These are phyloP conservation scores for Trichechus manatus DNA, from an alignment of 2,113 vertebrate species.

Conservation along the genomic window DNA sequence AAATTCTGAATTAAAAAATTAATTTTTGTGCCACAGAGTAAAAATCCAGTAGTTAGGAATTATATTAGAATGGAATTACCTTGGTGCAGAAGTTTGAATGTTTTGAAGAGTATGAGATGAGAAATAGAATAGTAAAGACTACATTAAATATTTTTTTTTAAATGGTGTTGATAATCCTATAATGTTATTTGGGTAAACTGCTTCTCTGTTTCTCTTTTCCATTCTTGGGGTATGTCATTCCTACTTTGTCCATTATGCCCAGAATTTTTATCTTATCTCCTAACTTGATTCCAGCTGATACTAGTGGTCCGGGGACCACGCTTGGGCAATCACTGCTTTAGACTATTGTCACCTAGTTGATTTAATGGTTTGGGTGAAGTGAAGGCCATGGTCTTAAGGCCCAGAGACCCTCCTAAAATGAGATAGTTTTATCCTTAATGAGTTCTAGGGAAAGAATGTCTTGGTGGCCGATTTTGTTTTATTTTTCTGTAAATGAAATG, in stretches of 20 bases:
- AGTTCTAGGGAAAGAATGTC: background rate
- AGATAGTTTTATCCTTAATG: constrained; percentile 11
- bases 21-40: constrained; percentile 7
- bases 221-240: background rate
- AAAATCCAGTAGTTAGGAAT: constrained; percentile 10
- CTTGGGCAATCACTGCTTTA: constrained; percentile 39
- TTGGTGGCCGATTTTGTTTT: background rate
- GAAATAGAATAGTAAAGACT: constrained; percentile 32
- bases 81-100: constrained; percentile 41
- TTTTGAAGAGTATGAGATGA: constrained; percentile 32
- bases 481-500: background rate
- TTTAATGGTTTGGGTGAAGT: background rate
- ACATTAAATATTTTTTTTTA: background rate
- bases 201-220: background rate
- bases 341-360: constrained; percentile 12
- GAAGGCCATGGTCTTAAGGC: background rate
- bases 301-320: background rate
- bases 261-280: background rate
- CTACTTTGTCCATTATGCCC: background rate
- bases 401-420: background rate
- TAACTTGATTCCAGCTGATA: background rate
- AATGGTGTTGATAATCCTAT: background rate
- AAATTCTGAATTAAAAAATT: constrained; percentile 43
- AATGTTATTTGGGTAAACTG: background rate
- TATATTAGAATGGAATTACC: constrained; percentile 35